Evolutionary conservation across 2,113 vertebrate genomes (phyloP).

Genomic region (Tricholaema leucomelas): DNA sequence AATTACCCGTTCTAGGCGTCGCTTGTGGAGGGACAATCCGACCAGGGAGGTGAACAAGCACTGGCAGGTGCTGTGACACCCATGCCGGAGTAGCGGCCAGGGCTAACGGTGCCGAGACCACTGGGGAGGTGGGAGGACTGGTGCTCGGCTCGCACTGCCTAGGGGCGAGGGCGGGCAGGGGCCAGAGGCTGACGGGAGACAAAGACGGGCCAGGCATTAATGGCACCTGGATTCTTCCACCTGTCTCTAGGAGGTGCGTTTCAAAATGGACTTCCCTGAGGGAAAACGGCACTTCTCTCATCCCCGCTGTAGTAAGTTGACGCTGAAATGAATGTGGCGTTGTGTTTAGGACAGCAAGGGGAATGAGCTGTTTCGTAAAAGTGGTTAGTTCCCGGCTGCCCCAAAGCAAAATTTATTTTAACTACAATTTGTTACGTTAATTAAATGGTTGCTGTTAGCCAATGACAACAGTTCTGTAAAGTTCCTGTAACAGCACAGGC

Average conservation of each 20-base stretch:
- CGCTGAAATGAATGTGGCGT: rapidly evolving
- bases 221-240: background rate
- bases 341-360: background rate
- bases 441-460: conserved; percentile 14
- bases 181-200: background rate
- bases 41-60: background rate
- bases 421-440: conserved; percentile 7
- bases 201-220: rapidly evolving
- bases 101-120: too few species aligned
- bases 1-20: background rate
- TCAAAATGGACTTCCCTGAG: background rate
- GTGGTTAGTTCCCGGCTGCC: background rate
- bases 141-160: too few species aligned
- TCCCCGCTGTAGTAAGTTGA: background rate
- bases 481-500: background rate
- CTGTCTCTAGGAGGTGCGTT: background rate
- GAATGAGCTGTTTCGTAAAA: background rate
- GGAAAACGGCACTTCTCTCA: background rate
- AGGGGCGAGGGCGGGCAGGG: background rate
- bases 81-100: background rate
- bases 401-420: background rate
- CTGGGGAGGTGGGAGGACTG: background rate
- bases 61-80: background rate
- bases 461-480: background rate
- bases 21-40: background rate